Evolutionary conservation across 2,888 invertebrate genomes (phyloP).

Genomic region (Lamellibrachia columna): DNA sequence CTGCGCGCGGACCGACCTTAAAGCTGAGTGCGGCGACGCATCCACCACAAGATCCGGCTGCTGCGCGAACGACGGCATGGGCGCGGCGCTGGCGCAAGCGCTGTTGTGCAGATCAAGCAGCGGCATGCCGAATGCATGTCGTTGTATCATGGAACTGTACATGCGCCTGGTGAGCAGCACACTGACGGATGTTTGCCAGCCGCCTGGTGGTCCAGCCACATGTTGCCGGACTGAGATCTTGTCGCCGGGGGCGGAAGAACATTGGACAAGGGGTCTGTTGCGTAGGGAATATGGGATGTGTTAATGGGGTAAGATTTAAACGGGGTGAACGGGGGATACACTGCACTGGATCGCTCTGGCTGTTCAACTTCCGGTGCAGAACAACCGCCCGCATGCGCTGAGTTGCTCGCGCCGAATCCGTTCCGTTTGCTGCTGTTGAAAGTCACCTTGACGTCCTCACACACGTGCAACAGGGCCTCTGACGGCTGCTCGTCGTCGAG

Average conservation of each 20-base stretch:
- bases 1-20: neutral
- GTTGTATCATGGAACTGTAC: neutral
- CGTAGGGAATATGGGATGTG: neutral
- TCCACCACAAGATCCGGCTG: neutral
- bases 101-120: neutral
- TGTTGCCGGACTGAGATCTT: neutral
- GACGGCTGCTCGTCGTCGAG: constrained; percentile 68
- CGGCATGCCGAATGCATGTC: neutral
- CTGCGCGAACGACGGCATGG: neutral
- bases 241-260: neutral
- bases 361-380: neutral
- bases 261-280: neutral
- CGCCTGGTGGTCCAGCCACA: too few relatives aligned
- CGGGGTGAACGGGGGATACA: neutral
- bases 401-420: constrained; percentile 64
- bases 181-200: neutral
- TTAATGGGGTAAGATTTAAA: neutral
- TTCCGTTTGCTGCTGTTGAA: constrained; percentile 96
- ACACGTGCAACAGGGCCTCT: constrained; percentile 73
- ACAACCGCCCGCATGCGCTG: neutral
- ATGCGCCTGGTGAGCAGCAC: neutral
- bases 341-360: neutral
- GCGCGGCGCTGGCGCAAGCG: neutral
- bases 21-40: neutral
- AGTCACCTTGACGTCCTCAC: constrained; percentile 99